Base-by-base conservation (phyloP, 2,797 vertebrate genomes). In the Anabas testudineus region DNA sequence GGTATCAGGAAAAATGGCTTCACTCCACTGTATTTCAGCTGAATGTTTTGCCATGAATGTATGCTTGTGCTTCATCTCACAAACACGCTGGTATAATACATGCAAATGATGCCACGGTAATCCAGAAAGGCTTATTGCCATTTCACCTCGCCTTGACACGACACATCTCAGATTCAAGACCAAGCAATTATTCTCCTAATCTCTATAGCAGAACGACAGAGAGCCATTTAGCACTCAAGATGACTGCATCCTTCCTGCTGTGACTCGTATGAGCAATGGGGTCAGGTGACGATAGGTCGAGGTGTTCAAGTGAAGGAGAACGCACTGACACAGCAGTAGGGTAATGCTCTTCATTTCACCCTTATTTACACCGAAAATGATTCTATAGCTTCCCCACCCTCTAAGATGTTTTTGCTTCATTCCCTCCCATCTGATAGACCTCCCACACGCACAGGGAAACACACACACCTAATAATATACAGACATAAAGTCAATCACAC, bases 291-390 rank as follows among this genome's bases (percentile, higher is more conserved):
- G 32, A 58, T 45, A 67, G 71, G 69, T 67, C 16, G 60, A 46
- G 53, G 66, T 49, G 66, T 71, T 81, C 68, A 66, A 54, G 76
- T 57, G 76, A 81, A 54, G 51, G 57, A 54, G 48, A 74, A 71
- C 42, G 28, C 49, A n/a, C 8, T 8, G 73, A 70, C 78, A 34
- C 88, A 86, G 87, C 75, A 0, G 86, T 66, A 19, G 83, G 76
- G 71, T 85, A 85, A 90, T 84, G 87, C 74, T 80, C 72, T 71
- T 83, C 84, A 78, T 89, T 80, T 87, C 83, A 78, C 52, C 71
- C 80, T 83, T 86, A 89, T 91, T 90, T 87, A 89, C 37, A 71
- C 63, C 37, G 32, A 66, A 63, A 75, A 73, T 81, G 66, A 80
- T 80, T 75, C 73, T 26, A 75, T 52, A 65, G 67, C 77, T 67